Conservation (phyloP, 2,888 invertebrate species). For the Ormyrus thymus region DNA sequence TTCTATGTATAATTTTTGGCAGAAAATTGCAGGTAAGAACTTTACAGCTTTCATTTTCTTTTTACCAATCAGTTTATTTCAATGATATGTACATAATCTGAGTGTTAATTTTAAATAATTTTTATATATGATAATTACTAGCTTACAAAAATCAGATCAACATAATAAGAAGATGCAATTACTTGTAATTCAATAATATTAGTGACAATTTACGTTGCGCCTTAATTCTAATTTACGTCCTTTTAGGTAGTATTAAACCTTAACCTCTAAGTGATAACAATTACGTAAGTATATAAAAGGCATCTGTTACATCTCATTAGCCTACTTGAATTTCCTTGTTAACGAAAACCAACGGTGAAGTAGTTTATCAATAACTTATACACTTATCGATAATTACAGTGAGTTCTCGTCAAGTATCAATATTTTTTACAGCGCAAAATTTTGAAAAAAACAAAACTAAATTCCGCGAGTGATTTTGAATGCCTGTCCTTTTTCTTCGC, state of each 20-base stretch:
- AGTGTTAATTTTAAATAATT: slow-evolving; percentile 17
- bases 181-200: slow-evolving; percentile 18
- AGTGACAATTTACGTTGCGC: slow-evolving; percentile 2
- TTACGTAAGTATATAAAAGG: slow-evolving; percentile 22
- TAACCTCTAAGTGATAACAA: slow-evolving; percentile 16
- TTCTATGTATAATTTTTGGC: too few species aligned
- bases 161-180: not conserved
- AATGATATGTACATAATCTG: not conserved
- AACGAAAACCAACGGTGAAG: not conserved
- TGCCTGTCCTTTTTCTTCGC: too few species aligned
- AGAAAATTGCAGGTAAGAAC: too few species aligned
- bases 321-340: not conserved
- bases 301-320: not conserved
- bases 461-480: too few species aligned
- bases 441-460: too few species aligned
- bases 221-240: slow-evolving; percentile 21
- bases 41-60: too few species aligned
- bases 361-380: not conserved
- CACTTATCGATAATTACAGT: not conserved
- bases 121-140: not conserved
- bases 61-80: too few species aligned
- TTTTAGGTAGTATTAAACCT: slow-evolving; percentile 16
- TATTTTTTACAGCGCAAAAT: too few species aligned
- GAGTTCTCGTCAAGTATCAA: too few species aligned
- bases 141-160: not conserved